Evolutionary conservation across 2,888 invertebrate species (phyloP).

Genomic region (Tenthredo mesomela): DNA sequence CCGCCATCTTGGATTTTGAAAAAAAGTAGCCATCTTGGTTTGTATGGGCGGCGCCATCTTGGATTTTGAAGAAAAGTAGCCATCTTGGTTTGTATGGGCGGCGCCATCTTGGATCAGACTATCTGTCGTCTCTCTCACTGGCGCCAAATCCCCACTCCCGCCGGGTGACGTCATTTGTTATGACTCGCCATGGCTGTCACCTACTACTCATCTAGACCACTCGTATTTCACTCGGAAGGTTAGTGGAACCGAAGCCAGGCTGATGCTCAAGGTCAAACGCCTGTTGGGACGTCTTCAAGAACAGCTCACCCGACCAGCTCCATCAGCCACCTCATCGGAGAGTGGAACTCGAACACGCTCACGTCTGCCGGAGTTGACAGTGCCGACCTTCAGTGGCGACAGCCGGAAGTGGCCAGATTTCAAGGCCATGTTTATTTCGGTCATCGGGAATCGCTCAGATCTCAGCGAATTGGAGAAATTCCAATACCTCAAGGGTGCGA

Average conservation of each 20-base stretch:
- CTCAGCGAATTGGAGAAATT: background rate
- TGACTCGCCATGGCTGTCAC: too few species aligned
- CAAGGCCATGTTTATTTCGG: slow-evolving; percentile 13
- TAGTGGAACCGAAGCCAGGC: background rate
- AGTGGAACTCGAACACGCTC: background rate
- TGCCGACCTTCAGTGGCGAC: background rate
- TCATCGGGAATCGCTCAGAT: slow-evolving; percentile 14
- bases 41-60: too few species aligned
- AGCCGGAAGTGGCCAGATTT: slow-evolving; percentile 6
- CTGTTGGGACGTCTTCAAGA: slow-evolving; percentile 5
- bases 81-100: too few species aligned
- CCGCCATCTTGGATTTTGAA: too few species aligned
- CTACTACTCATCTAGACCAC: slow-evolving; percentile 4
- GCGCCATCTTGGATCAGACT: too few species aligned
- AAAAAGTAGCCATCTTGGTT: too few species aligned
- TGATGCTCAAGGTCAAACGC: background rate
- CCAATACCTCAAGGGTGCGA: background rate
- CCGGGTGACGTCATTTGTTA: too few species aligned
- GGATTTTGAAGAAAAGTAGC: too few species aligned
- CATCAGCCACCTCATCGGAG: background rate
- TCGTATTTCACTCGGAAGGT: background rate
- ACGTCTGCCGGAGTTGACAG: too few species aligned
- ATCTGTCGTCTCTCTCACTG: too few species aligned
- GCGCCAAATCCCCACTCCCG: too few species aligned
- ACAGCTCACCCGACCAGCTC: background rate